These are phyloP conservation scores for Paradisaea rubra DNA, from an alignment of 2,113 vertebrate genomes.

Conservation along the genomic window DNA sequence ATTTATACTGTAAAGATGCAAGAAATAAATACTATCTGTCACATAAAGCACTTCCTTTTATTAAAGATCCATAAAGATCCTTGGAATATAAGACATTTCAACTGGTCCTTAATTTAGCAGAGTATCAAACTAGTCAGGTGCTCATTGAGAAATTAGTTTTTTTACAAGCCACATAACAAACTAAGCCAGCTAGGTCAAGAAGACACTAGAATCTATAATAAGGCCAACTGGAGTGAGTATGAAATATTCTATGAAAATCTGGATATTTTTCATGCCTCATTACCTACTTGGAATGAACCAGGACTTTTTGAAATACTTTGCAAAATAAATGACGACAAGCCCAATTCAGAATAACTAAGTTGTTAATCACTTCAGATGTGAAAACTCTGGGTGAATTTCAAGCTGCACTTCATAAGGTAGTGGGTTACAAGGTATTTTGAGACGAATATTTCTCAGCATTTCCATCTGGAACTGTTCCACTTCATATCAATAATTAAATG, in stretches of 20 bases:
- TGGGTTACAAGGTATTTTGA: background rate
- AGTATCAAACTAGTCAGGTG: background rate
- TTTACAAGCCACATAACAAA: background rate
- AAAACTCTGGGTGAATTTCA: background rate
- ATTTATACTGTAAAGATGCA: background rate
- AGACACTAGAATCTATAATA: background rate
- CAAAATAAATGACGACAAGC: background rate
- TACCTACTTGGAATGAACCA: background rate
- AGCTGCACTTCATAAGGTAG: background rate
- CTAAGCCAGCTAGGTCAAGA: background rate
- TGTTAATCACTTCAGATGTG: background rate
- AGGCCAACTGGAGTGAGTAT: background rate
- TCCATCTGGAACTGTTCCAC: background rate
- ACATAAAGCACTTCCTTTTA: background rate
- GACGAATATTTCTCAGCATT: background rate
- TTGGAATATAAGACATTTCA: background rate
- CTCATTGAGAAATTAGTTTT: background rate
- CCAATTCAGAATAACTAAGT: background rate
- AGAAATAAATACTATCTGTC: background rate
- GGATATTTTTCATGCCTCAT: background rate
- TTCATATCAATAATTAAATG: constrained; percentile 31
- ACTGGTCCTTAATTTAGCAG: background rate
- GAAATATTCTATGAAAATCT: background rate
- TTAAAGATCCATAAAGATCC: background rate
- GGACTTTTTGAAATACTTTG: background rate